Conservation (phyloP, 2,113 vertebrate genomes). For the Trichomycterus rosablanca region DNA sequence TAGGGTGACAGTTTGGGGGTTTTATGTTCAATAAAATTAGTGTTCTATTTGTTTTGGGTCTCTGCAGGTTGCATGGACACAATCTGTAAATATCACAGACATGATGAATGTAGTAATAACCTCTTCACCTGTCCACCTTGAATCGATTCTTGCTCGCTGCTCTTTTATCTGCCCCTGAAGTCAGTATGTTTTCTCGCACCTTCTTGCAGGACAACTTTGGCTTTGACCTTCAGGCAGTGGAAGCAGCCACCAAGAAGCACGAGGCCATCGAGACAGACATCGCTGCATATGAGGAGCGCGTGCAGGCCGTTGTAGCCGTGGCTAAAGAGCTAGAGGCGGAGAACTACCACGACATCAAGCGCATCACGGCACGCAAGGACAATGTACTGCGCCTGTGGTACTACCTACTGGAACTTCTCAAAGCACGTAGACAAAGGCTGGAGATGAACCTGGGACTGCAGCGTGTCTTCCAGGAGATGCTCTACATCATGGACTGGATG, state of each 20-base stretch:
- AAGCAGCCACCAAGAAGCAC: slow-evolving; percentile 93
- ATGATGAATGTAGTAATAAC: no score
- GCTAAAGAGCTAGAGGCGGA: slow-evolving; percentile 86
- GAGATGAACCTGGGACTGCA: slow-evolving; percentile 94
- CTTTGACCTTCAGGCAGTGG: slow-evolving; percentile 94
- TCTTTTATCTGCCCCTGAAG: neutral
- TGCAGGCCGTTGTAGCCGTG: slow-evolving; percentile 87
- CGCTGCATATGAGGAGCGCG: slow-evolving; percentile 87
- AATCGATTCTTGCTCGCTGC: no score
- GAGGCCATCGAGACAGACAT: slow-evolving; percentile 97
- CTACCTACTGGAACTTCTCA: slow-evolving; percentile 89
- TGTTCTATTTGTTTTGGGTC: no score
- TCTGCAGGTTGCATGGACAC: no score
- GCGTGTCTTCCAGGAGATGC: slow-evolving; percentile 97
- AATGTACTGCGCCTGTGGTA: slow-evolving; percentile 95
- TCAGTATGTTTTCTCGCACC: neutral
- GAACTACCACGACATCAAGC: slow-evolving; percentile 91
- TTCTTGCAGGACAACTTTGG: slow-evolving; percentile 89
- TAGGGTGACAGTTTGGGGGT: no score
- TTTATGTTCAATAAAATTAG: no score
- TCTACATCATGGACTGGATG: slow-evolving; percentile 99
- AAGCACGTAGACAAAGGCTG: slow-evolving; percentile 80
- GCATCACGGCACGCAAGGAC: slow-evolving; percentile 83
- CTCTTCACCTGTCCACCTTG: no score
- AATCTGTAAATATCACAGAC: no score